phyloP scores from a whole-genome alignment of 2,797 vertebrate species.

The Danio aesculapii region DNA sequence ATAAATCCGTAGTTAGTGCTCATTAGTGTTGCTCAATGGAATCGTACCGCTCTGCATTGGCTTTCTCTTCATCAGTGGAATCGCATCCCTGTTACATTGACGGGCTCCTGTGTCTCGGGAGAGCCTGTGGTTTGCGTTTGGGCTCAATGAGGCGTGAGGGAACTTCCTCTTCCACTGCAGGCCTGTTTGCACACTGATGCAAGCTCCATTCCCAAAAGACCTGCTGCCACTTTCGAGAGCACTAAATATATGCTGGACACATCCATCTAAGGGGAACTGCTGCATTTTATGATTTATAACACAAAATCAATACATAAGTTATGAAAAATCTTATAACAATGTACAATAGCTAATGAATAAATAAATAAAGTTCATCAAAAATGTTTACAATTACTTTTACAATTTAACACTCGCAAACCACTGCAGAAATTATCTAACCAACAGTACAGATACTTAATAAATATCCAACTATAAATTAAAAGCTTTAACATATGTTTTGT shows the following conservation, averaged over 20 bases:
- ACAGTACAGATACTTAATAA: no score
- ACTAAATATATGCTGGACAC: slow-evolving; percentile 48
- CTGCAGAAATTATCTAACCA: no score
- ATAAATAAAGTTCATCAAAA: no score
- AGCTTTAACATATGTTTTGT: no score
- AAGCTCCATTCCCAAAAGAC: slow-evolving; percentile 64
- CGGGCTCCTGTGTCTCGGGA: slow-evolving; percentile 53
- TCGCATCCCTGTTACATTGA: slow-evolving; percentile 41
- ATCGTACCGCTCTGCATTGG: slow-evolving; percentile 1
- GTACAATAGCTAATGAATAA: no score
- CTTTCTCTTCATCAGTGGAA: slow-evolving; percentile 29
- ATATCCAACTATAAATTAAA: no score
- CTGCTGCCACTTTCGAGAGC: slow-evolving; percentile 53
- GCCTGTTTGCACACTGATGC: slow-evolving; percentile 58
- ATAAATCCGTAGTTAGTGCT: slow-evolving; percentile 3
- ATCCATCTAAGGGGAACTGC: slow-evolving; percentile 49
- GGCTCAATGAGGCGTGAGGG: slow-evolving; percentile 65
- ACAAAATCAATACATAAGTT: no score
- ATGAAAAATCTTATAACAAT: no score
- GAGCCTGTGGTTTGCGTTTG: slow-evolving; percentile 62
- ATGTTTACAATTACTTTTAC: no score
- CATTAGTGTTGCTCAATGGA: not conserved
- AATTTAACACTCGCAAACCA: no score
- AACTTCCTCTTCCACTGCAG: slow-evolving; percentile 47
- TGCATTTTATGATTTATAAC: no score